Conservation (phyloP, 2,797 vertebrate species). For the Sebastes taczanowskii region DNA sequence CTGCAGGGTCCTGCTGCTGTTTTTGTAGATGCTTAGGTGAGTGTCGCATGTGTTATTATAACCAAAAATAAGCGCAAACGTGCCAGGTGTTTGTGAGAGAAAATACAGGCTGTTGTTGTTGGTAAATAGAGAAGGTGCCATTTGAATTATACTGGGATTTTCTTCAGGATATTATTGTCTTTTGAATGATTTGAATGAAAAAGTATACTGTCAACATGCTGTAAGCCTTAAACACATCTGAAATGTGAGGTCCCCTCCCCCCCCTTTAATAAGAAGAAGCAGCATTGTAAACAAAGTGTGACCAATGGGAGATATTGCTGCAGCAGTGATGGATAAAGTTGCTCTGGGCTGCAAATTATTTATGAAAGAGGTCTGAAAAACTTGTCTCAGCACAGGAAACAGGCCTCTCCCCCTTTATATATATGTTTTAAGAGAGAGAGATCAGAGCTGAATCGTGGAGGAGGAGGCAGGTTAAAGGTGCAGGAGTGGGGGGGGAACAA, state of each 20-base stretch:
- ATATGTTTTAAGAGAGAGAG: not conserved
- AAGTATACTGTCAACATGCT: not conserved
- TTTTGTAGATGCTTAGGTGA: slow-evolving; percentile 71
- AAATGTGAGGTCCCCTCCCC: not conserved
- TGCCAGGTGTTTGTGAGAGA: not conserved
- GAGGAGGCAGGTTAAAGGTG: slow-evolving; percentile 21
- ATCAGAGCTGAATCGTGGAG: slow-evolving; percentile 3
- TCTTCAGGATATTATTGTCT: not conserved
- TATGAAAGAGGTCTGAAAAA: slow-evolving; percentile 24
- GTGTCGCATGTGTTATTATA: slow-evolving; percentile 42
- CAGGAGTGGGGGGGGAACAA: not conserved
- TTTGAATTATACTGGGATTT: not conserved
- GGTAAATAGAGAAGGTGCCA: not conserved
- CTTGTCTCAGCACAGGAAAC: not conserved
- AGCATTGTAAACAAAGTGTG: slow-evolving; percentile 11
- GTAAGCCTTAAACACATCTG: not conserved
- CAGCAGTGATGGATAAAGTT: slow-evolving; percentile 39
- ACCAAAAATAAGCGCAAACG: not conserved
- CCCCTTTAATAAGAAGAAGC: not conserved
- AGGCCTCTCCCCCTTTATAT: not conserved
- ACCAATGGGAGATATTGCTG: not conserved
- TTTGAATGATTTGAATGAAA: not conserved
- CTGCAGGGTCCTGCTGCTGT: slow-evolving; percentile 54
- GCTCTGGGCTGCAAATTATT: slow-evolving; percentile 35
- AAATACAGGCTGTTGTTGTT: not conserved